These are phyloP conservation scores for Aphidius colemani DNA, from an alignment of 2,888 invertebrate genomes.

Conservation along the genomic window DNA sequence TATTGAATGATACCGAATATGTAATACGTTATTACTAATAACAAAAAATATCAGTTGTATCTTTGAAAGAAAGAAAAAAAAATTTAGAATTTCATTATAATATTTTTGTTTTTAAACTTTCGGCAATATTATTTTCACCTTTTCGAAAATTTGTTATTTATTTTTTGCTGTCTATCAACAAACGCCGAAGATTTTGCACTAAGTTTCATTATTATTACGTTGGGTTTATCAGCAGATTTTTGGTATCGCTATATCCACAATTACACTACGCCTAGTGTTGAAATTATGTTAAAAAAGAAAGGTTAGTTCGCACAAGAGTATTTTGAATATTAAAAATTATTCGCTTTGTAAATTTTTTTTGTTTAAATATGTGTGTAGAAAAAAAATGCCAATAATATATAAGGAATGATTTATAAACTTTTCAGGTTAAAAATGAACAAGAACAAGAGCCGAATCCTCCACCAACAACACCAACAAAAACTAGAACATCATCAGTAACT, in stretches of 20 bases:
- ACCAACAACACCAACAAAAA: constrained; percentile 49
- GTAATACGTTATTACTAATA: too few species aligned
- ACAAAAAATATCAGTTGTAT: constrained; percentile 19
- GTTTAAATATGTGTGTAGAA: background rate
- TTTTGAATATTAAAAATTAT: constrained; percentile 12
- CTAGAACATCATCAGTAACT: constrained; percentile 39
- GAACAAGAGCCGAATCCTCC: constrained; percentile 46
- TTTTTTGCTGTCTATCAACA: background rate
- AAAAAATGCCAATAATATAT: constrained; percentile 7
- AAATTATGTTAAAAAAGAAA: constrained; percentile 31
- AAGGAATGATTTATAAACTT: background rate
- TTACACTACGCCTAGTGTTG: background rate
- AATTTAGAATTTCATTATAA: constrained; percentile 43
- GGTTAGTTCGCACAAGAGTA: constrained; percentile 47
- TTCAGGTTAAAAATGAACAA: constrained; percentile 13
- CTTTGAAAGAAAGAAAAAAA: constrained; percentile 18
- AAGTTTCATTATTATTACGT: constrained; percentile 11
- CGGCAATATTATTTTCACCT: constrained; percentile 40
- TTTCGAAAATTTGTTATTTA: background rate
- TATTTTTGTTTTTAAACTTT: constrained; percentile 52
- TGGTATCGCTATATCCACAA: constrained; percentile 9
- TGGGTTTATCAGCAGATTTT: constrained; percentile 4
- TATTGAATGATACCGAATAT: constrained; percentile 8
- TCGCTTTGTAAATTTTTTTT: too few species aligned
- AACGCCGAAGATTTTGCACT: constrained; percentile 11